Percentiles rank a stretch among this genome's conserved stretches.
Evolutionary conservation across 2,113 vertebrate species (phyloP).

Genomic region (Narcine bancroftii): DNA sequence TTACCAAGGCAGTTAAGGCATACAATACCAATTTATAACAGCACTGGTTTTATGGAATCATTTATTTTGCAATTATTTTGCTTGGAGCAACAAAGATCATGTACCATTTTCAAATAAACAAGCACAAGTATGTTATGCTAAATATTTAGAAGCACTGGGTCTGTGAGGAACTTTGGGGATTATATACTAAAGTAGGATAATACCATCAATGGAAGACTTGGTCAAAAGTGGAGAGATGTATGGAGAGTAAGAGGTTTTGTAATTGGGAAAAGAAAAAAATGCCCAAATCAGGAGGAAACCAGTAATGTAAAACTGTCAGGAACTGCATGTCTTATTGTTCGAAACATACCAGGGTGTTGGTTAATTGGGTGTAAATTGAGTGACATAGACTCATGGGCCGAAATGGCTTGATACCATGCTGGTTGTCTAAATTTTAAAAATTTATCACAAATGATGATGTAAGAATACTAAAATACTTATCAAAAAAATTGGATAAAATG

Average conservation of each 20-base stretch:
- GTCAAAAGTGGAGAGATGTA: too few relatives aligned
- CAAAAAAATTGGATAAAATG: too few relatives aligned
- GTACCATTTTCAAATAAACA: neutral
- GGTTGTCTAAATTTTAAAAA: too few relatives aligned
- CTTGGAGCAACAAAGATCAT: neutral
- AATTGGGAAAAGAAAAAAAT: neutral
- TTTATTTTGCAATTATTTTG: neutral
- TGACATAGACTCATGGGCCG: too few relatives aligned
- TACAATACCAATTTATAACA: neutral
- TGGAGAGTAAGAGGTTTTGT: neutral
- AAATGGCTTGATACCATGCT: too few relatives aligned
- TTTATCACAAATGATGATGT: neutral
- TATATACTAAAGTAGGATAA: too few relatives aligned
- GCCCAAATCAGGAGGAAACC: neutral
- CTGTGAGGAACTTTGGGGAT: too few relatives aligned
- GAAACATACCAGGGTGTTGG: too few relatives aligned
- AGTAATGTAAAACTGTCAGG: neutral
- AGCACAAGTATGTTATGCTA: neutral
- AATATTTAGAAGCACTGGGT: neutral
- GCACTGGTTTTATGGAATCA: neutral
- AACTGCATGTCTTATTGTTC: neutral
- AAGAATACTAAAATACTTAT: neutral
- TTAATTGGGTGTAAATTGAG: too few relatives aligned
- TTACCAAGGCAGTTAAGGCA: neutral
- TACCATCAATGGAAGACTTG: too few relatives aligned